Evolutionary conservation across 2,888 invertebrate genomes (phyloP).

Genomic region (Melipona beecheii): DNA sequence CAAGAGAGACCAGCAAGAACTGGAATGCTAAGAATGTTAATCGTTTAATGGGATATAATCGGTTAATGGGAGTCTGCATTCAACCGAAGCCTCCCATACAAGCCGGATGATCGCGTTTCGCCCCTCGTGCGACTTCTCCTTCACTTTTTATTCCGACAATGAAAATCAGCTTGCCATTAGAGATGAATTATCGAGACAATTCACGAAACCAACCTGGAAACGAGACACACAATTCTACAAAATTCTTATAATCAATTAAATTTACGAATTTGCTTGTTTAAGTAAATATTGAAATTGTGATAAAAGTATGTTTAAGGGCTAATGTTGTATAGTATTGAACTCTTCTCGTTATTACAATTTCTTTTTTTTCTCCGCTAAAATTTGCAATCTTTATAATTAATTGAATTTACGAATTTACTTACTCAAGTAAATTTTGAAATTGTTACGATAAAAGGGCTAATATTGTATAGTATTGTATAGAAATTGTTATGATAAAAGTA

Average conservation of each 20-base stretch:
- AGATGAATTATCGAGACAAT: not conserved
- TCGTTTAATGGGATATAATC: slow-evolving; percentile 78
- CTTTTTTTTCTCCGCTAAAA: not conserved
- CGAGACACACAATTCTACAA: not conserved
- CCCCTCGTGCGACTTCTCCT: slow-evolving; percentile 6
- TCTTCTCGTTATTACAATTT: not conserved
- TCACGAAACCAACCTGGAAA: not conserved
- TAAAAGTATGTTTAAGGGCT: too few species aligned
- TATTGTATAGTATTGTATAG: too few species aligned
- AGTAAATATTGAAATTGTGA: too few species aligned
- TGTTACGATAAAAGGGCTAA: too few species aligned
- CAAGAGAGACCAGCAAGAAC: slow-evolving; percentile 39
- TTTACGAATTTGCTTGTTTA: too few species aligned
- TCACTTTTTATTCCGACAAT: slow-evolving; percentile 44
- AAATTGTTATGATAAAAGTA: too few species aligned
- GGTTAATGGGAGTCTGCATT: slow-evolving; percentile 74
- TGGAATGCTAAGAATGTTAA: slow-evolving; percentile 77
- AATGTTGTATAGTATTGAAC: not conserved
- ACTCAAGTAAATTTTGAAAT: too few species aligned
- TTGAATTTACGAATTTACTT: too few species aligned
- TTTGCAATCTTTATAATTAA: not conserved
- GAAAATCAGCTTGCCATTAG: slow-evolving; percentile 21
- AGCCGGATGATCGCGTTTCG: slow-evolving; percentile 38
- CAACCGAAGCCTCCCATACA: slow-evolving; percentile 52
- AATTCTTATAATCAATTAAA: not conserved